phyloP scores from a whole-genome alignment of 1,140 invertebrate genomes.

The Pogonomyrmex barbatus region DNA sequence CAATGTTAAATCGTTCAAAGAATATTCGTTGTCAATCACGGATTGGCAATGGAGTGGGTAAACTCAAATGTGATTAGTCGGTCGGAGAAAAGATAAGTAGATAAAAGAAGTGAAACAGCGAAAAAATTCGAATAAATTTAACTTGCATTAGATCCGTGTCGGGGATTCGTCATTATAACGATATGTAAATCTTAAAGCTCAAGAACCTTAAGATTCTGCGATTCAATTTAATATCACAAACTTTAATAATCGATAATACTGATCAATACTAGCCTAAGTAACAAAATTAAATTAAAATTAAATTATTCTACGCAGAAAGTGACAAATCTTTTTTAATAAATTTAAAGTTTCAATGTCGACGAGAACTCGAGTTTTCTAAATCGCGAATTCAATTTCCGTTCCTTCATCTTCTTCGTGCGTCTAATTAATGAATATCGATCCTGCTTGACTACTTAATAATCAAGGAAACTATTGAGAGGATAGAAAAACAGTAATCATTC shows the following conservation, averaged over 20 bases:
- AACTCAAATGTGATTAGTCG: conserved; percentile 46
- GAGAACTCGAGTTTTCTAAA: neutral
- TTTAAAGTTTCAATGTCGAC: neutral
- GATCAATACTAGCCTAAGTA: neutral
- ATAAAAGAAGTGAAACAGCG: conserved; percentile 26
- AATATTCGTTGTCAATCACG: neutral
- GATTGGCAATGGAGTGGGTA: conserved; percentile 16
- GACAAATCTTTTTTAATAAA: neutral
- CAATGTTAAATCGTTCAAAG: neutral
- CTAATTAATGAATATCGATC: conserved; percentile 47
- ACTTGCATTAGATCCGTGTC: neutral
- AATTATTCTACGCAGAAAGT: neutral
- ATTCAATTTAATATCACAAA: conserved; percentile 6
- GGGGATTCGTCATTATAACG: neutral
- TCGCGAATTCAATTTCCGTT: conserved; percentile 25
- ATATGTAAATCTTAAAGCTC: neutral
- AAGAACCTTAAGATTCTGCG: neutral
- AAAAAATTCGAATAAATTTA: neutral
- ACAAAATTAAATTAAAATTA: neutral
- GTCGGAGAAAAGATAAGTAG: conserved; percentile 28
- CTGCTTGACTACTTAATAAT: conserved; percentile 61
- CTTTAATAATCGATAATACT: neutral
- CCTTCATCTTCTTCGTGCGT: conserved; percentile 42
- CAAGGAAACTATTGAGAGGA: conserved; percentile 28
- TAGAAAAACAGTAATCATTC: conserved; percentile 37